phyloP scores from a whole-genome alignment of 2,113 vertebrate genomes.

The Cyanocitta stelleri region DNA sequence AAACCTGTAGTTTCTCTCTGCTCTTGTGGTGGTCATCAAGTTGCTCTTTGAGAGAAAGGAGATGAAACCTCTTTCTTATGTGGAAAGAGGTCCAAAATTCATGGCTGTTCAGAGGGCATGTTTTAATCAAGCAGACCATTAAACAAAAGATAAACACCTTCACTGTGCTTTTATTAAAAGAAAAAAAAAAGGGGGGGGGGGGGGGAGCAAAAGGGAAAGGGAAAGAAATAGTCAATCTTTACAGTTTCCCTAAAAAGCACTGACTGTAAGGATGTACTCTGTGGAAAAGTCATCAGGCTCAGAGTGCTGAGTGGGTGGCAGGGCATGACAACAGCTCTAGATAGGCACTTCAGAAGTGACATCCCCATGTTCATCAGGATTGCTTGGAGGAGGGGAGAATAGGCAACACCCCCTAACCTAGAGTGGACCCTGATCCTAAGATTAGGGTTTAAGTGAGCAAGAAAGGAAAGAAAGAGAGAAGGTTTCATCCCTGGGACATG shows the following conservation, averaged over 20 bases:
- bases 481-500: neutral
- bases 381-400: neutral
- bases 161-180: neutral
- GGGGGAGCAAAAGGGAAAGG: too few relatives aligned
- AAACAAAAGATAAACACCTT: neutral
- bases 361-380: rapidly evolving
- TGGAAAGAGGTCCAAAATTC: neutral
- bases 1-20: neutral
- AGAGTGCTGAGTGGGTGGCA: neutral
- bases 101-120: neutral
- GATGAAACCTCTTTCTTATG: neutral
- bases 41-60: neutral
- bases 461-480: neutral
- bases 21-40: neutral
- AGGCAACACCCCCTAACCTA: neutral
- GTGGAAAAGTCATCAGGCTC: neutral
- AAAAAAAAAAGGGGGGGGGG: too few relatives aligned
- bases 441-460: neutral
- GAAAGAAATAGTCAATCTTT: neutral
- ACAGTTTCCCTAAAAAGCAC: neutral
- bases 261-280: neutral
- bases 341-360: neutral
- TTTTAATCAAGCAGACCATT: neutral
- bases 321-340: neutral
- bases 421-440: neutral